phyloP scores from a whole-genome alignment of 2,797 vertebrate species.

The Prunella strophiata region DNA sequence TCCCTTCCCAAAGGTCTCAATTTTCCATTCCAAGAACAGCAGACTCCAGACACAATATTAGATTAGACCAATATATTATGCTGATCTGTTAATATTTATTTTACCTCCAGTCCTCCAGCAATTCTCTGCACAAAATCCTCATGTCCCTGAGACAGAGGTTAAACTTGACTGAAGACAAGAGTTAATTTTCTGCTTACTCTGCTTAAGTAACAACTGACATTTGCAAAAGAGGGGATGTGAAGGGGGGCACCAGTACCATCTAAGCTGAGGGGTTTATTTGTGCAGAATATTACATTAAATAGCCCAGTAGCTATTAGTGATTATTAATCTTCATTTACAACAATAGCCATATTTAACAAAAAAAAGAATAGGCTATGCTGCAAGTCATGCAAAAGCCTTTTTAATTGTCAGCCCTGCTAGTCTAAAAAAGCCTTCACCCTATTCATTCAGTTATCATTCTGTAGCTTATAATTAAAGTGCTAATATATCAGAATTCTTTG shows the following conservation, averaged over 20 bases:
- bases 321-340: constrained; percentile 68
- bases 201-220: neutral
- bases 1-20: neutral
- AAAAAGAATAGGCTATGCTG: constrained; percentile 26
- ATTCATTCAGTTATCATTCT: constrained; percentile 11
- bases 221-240: neutral
- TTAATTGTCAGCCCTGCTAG: constrained; percentile 34
- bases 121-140: neutral
- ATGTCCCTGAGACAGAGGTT: neutral
- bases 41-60: neutral
- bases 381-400: constrained; percentile 22
- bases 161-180: neutral
- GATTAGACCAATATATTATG: neutral
- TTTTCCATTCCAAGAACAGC: neutral
- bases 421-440: neutral
- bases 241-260: neutral
- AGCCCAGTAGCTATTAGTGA: constrained; percentile 66
- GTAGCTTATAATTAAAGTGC: neutral
- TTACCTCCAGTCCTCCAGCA: neutral
- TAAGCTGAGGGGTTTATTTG: constrained; percentile 31
- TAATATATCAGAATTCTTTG: constrained; percentile 47
- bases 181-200: neutral
- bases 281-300: constrained; percentile 38
- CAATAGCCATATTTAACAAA: constrained; percentile 51
- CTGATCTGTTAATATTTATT: neutral